Conservation (phyloP, 2,113 vertebrate species). For the Aphelocoma coerulescens region DNA sequence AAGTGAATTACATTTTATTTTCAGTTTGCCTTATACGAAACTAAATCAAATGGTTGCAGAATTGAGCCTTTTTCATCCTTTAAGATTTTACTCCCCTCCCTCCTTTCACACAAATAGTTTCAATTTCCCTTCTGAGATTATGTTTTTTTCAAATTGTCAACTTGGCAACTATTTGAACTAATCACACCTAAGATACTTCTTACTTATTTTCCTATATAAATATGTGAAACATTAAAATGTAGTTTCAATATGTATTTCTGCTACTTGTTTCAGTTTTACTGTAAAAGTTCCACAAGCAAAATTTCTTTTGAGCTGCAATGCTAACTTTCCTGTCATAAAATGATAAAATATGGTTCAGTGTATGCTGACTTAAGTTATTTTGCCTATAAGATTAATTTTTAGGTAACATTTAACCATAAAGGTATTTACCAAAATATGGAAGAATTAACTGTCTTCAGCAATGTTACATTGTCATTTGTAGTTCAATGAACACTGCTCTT, state of each 20-base stretch:
- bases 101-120: not conserved
- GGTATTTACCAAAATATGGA: not conserved
- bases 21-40: not conserved
- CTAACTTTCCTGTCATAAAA: not conserved
- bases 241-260: not conserved
- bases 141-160: not conserved
- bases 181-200: not conserved
- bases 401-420: not conserved
- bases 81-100: not conserved
- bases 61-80: not conserved
- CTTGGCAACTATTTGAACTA: not conserved
- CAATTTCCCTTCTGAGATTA: not conserved
- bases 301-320: not conserved
- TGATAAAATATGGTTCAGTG: not conserved
- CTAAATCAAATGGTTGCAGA: not conserved
- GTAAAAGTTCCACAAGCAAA: not conserved
- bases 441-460: not conserved
- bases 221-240: not conserved
- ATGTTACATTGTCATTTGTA: not conserved
- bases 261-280: not conserved
- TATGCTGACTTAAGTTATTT: not conserved
- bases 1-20: not conserved
- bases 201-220: not conserved
- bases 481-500: not conserved
- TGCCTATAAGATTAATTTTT: not conserved